Base-by-base conservation (phyloP, 2,113 vertebrate genomes). In the Sander vitreus region DNA sequence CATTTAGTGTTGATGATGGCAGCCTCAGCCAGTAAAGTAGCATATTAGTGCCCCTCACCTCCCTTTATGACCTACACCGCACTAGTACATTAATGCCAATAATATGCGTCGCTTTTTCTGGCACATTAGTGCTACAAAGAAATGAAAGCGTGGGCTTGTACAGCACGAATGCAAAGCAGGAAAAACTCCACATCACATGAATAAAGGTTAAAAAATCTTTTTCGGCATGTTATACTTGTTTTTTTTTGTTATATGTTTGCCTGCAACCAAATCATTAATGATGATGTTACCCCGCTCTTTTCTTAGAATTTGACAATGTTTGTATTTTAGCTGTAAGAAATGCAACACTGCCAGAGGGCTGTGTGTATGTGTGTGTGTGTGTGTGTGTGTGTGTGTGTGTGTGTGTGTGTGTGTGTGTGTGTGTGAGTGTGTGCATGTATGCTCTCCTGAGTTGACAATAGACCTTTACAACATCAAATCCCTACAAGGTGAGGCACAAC, bases 401-500 rank as follows among this genome's bases (percentile, higher is more conserved):
- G 81, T 87, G 76, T 81, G 50, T 54, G 53, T 53, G 74, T 85
- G 85, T 88, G 81, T 87, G 76, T 81, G 50, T 54, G 53, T 53
- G 74, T 67, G 76, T 73, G 78, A 58, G 76, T 65, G 62, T 72
- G 64, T 53, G 84, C 63, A 63, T 84, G 80, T 62, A 70, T 81
- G 82, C 80, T 88, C 88, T 88, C 83, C 63, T 66, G 83, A 88
- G 78, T 58, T 92, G 89, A 95, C 91, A 95, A 93, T 92, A 88
- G 89, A 89, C 90, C 86, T 89, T 90, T 82, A 81, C 74, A 85
- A 78, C 84, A 90, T 91, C 90, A 91, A 93, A 93, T 93, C 84
- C 90, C 72, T 77, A 92, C 90, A 92, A 93, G 92, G 92, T 93
- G 91, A 93, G 89, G 87, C 75, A 78, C 80, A 91, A 92, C 83